These are phyloP conservation scores for Lophius americanus DNA, from an alignment of 2,797 vertebrate species.

Conservation along the genomic window DNA sequence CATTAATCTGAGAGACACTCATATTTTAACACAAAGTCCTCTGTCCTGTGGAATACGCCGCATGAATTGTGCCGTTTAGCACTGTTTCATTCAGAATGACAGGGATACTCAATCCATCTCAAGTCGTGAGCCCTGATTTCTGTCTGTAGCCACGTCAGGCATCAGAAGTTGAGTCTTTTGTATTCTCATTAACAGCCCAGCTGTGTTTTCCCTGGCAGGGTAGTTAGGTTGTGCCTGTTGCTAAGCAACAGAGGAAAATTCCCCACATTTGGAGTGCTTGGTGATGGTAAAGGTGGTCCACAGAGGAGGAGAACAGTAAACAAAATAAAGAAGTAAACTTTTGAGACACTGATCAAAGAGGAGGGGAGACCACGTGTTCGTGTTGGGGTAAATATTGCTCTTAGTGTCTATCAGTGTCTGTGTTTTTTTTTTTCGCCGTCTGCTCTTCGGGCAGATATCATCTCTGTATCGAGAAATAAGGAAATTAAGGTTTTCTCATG, in stretches of 20 bases:
- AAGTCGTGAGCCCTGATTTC: slow-evolving; percentile 41
- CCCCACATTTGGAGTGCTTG: slow-evolving; percentile 38
- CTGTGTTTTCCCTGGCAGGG: slow-evolving; percentile 71
- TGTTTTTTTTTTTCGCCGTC: neutral
- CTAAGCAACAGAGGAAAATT: slow-evolving; percentile 78
- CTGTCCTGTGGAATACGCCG: slow-evolving; percentile 11
- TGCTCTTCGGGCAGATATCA: slow-evolving; percentile 2
- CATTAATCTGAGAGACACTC: slow-evolving; percentile 60
- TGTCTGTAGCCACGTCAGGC: slow-evolving; percentile 42
- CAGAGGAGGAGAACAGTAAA: slow-evolving; percentile 57
- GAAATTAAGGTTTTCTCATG: slow-evolving; percentile 13
- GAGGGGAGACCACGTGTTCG: slow-evolving; percentile 2
- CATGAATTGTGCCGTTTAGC: slow-evolving; percentile 17
- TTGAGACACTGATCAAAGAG: slow-evolving; percentile 45
- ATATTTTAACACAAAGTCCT: slow-evolving; percentile 40
- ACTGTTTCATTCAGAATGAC: slow-evolving; percentile 28
- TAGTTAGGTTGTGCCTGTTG: slow-evolving; percentile 77
- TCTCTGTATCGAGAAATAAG: neutral
- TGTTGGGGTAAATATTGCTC: slow-evolving; percentile 6
- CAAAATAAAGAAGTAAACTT: slow-evolving; percentile 46
- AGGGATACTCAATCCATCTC: slow-evolving; percentile 14
- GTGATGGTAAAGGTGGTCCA: slow-evolving; percentile 51
- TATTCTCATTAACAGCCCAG: slow-evolving; percentile 76
- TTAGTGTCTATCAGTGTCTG: neutral
- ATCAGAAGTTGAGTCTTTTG: slow-evolving; percentile 70